Percentiles rank a stretch among this genome's conserved stretches.
Conservation (phyloP, 2,888 invertebrate species). For the Cheilosia urbana region DNA sequence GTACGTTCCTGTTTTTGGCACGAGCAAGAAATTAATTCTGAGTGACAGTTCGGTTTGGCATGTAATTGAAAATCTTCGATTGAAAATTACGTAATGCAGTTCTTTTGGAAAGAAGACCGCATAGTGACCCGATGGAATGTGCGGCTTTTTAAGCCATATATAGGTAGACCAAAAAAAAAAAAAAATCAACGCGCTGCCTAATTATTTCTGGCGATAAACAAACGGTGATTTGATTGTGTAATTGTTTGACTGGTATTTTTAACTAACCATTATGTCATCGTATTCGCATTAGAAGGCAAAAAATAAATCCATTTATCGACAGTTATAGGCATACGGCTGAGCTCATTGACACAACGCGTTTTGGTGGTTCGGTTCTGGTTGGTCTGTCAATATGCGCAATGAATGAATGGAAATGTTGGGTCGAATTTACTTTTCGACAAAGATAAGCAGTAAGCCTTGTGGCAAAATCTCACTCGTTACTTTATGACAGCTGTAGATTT, state of each 20-base stretch:
- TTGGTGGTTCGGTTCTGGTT: neutral
- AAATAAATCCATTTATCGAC: slow-evolving; percentile 11
- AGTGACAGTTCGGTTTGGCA: slow-evolving; percentile 34
- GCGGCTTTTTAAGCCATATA: neutral
- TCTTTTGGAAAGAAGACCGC: slow-evolving; percentile 31
- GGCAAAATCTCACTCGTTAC: neutral
- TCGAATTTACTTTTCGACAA: neutral
- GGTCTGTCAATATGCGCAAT: neutral
- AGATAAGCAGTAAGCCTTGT: neutral
- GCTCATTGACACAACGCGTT: slow-evolving; percentile 16
- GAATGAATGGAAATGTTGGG: neutral
- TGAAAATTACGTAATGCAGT: slow-evolving; percentile 64
- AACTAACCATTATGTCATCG: slow-evolving; percentile 49
- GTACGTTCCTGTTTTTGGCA: slow-evolving; percentile 22
- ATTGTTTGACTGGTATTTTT: slow-evolving; percentile 23
- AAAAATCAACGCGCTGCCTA: slow-evolving; percentile 11
- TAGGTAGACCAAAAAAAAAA: slow-evolving; percentile 11
- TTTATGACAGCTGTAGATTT: too few species aligned
- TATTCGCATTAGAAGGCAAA: slow-evolving; percentile 15
- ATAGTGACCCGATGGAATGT: neutral
- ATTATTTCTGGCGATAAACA: slow-evolving; percentile 29
- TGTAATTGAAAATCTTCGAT: slow-evolving; percentile 34
- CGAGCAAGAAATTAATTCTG: slow-evolving; percentile 48
- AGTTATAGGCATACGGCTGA: slow-evolving; percentile 26
- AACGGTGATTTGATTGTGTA: neutral